Evolutionary conservation across 2,113 vertebrate genomes (phyloP), one percentile per base, ranked within the genome.

Genomic region (Austrofundulus limnaeus): DNA sequence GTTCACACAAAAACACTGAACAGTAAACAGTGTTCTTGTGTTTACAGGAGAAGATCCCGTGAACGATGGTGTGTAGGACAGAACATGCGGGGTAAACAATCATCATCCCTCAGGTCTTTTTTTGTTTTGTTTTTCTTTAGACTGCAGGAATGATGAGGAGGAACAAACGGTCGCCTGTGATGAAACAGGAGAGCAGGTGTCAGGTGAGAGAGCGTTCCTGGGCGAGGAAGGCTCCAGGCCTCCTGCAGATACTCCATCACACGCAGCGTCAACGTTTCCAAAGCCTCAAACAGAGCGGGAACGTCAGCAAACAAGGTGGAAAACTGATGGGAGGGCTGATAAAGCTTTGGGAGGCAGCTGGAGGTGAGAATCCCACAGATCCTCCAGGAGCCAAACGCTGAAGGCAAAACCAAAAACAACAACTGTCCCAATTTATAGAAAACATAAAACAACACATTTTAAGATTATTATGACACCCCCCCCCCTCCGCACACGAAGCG

Each of bases 111-210:
- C 46, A 51, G 80, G 87, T 61, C 14, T 56, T 61, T 62, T 72
- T 80, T 42, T 61, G n/a, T n/a, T n/a, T n/a, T n/a, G n/a, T n/a
- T n/a, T n/a, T 66, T 10, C 31, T 79, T 83, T 83, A 78, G 83
- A 63, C 48, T 20, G 66, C 67, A 61, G 61, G 66, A 75, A 51
- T 16, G 47, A n/a, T 34, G 65, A 48, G 1, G 21, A 39, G 69
- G 63, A 68, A 78, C 24, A 31, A 82, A 66, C 62, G 9, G 61
- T 82, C 47, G 71, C 48, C 43, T 68, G 62, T 41, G 76, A 73
- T 60, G 80, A 77, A 80, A 76, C 52, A 68, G 77, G 80, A 83
- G 66, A 79, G 77, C 86, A 88, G 87, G 88, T 90, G 85, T 86
- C 82, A 66, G 61, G 62, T 87, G 61, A 85, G 55, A 76, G 17